Evolutionary conservation across 2,797 vertebrate genomes (phyloP), one percentile per base, ranked within the genome.

Genomic region (Xiphorhynchus erythropygius): DNA sequence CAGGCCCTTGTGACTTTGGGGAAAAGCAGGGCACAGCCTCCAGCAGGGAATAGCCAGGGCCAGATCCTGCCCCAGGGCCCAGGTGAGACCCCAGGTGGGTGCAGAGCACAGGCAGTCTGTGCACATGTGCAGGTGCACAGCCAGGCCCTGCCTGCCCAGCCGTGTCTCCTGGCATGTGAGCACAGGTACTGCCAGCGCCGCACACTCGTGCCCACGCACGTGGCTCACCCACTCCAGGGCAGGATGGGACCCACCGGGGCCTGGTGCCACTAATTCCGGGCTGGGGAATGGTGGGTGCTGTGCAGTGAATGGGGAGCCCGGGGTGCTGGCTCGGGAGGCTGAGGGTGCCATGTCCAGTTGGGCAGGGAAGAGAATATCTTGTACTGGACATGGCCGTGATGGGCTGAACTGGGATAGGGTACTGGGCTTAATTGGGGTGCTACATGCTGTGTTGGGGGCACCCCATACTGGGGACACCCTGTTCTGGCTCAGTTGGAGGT

Each of bases 191-290:
- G 39, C 65, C 13, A 13, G 74, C 13, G 1, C 55, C 3, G 0
- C 7, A 7, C 1, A 2, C 60, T 68, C 2, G 0, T 46, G 87
- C 46, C 59, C 37, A 2, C 0, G 0, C 56, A 10, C 0, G 3
- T 49, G 75, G 56, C 35, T 62, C 6, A 0, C 37, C 60, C 0
- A 1, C 57, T 47, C 23, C 0, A 4, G 24, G 89, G 42, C 87
- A 52, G 55, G 56, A 30, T 24, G 27, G 32, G 30, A 49, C 82
- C 73, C 33, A 27, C 1, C 0, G 0, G 41, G 50, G 46, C 50
- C 41, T 33, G 62, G 62, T 10, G 16, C 41, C 0, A 1, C 57
- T 0, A 0, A 11, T 33, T 47, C 23, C 39, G 73, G 64, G 30
- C 0, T 0, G 33, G 14, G 65, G 53, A 65, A n/a, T 1, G 0